A percentile compares a stretch with the other conserved stretches of the same genome.
These are phyloP conservation scores for Lithophane leautieri DNA, from an alignment of 2,888 invertebrate genomes.

Conservation along the genomic window DNA sequence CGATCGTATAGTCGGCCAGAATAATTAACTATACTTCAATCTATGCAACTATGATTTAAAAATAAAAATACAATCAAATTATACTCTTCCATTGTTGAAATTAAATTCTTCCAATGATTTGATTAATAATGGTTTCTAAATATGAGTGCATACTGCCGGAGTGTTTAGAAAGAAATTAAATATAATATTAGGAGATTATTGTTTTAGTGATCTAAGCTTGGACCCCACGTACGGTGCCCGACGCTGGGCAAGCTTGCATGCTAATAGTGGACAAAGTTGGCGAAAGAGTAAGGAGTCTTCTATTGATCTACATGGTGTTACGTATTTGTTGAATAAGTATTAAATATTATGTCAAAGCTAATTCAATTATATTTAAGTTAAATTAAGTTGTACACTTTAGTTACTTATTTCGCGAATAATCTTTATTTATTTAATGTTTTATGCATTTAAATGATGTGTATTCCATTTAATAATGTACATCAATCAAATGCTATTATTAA, in stretches of 20 bases:
- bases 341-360: conserved; percentile 36
- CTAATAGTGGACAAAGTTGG: conserved; percentile 37
- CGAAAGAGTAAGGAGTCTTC: conserved; percentile 45
- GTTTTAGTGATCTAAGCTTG: conserved; percentile 50
- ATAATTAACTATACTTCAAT: not conserved
- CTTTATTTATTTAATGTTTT: conserved; percentile 30
- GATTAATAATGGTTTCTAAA: not conserved
- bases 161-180: conserved; percentile 48
- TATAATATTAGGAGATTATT: conserved; percentile 60
- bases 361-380: conserved; percentile 39
- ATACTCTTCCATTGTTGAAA: not conserved
- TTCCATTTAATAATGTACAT: conserved; percentile 9
- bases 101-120: conserved; percentile 17
- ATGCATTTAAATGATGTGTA: conserved; percentile 35
- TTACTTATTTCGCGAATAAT: conserved; percentile 27
- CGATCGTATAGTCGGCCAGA: conserved; percentile 11
- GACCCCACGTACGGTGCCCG: conserved; percentile 30
- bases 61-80: conserved; percentile 15
- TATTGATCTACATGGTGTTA: conserved; percentile 21
- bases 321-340: conserved; percentile 29
- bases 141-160: conserved; percentile 30
- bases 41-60: not conserved
- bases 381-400: conserved; percentile 30
- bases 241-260: conserved; percentile 55
- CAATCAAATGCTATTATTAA: conserved; percentile 11